phyloP scores from a whole-genome alignment of 2,888 invertebrate genomes.

The Glyphotaelius pellucidus region DNA sequence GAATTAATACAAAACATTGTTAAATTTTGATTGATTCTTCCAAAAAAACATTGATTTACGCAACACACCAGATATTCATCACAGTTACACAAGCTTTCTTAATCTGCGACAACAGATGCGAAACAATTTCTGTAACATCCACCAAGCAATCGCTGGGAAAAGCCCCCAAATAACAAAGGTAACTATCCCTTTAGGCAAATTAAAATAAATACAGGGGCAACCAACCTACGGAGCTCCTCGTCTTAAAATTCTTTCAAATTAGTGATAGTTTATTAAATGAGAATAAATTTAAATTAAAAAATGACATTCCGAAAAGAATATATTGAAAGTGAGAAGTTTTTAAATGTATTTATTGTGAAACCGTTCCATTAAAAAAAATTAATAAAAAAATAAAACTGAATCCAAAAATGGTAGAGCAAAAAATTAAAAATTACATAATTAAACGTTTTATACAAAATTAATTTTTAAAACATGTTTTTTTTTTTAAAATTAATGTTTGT shows the following conservation, averaged over 20 bases:
- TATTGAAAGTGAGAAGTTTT: not conserved
- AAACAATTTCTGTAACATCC: not conserved
- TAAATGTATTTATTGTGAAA: constrained; percentile 2
- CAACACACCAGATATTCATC: no score
- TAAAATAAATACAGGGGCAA: not conserved
- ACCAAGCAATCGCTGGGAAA: not conserved
- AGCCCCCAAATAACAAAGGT: not conserved
- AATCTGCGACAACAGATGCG: not conserved
- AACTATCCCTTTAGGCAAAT: not conserved
- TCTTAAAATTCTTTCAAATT: not conserved
- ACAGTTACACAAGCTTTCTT: not conserved
- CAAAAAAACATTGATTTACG: no score
- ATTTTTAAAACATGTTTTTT: not conserved
- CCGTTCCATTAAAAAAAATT: not conserved
- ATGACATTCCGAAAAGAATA: constrained; percentile 23
- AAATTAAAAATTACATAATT: not conserved
- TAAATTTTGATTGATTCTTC: no score
- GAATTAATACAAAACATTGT: no score
- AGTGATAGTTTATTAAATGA: constrained; percentile 32
- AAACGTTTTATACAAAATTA: not conserved
- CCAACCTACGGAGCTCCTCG: not conserved
- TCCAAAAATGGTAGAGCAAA: not conserved
- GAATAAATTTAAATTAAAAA: constrained; percentile 23
- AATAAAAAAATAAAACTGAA: not conserved
- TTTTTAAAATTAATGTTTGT: not conserved